Evolutionary conservation across 2,797 vertebrate genomes (phyloP).

Genomic region (Cyprinella venusta): DNA sequence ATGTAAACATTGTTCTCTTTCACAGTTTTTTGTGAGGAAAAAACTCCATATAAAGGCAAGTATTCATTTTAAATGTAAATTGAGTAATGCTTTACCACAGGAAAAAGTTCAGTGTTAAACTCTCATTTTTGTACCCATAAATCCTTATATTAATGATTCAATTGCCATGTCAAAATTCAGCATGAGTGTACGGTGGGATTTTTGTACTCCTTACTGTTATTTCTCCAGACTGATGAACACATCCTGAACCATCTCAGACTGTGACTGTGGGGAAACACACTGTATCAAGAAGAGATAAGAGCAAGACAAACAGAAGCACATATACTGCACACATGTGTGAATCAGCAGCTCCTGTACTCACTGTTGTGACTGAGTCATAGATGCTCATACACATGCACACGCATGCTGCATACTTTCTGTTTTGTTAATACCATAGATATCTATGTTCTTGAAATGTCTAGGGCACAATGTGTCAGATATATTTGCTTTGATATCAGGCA

Average conservation of each 20-base stretch:
- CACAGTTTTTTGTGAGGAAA: background rate
- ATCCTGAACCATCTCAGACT: slow-evolving; percentile 36
- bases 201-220: background rate
- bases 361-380: slow-evolving; percentile 41
- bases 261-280: slow-evolving; percentile 24
- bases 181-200: background rate
- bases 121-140: background rate
- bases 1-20: background rate
- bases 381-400: slow-evolving; percentile 30
- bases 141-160: slow-evolving; percentile 1
- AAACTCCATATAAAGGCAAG: background rate
- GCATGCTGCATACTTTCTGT: slow-evolving; percentile 9
- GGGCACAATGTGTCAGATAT: background rate
- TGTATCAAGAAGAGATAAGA: slow-evolving; percentile 26
- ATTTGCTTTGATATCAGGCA: background rate
- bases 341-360: slow-evolving; percentile 26
- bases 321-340: slow-evolving; percentile 1
- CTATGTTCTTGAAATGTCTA: background rate
- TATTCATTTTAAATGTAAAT: background rate
- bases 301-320: slow-evolving; percentile 21
- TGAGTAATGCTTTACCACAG: background rate
- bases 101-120: slow-evolving; percentile 4
- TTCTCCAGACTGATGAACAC: slow-evolving; percentile 36
- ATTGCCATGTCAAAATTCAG: background rate
- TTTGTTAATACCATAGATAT: background rate